phyloP scores from a whole-genome alignment of 2,797 vertebrate species.

The Chelonia mydas region DNA sequence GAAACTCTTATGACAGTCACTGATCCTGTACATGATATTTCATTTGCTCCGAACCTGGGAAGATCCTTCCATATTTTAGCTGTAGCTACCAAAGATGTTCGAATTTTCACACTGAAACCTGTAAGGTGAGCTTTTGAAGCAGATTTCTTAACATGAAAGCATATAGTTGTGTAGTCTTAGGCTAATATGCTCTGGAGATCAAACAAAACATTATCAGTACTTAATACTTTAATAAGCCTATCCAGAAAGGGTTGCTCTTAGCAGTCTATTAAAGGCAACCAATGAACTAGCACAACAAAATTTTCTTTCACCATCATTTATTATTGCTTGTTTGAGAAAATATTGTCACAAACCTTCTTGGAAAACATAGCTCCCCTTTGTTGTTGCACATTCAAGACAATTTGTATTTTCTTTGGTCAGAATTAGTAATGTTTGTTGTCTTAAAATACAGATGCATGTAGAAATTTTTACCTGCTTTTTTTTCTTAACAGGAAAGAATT shows the following conservation, averaged over 20 bases:
- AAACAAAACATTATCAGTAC: background rate
- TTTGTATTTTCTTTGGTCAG: background rate
- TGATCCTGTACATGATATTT: conserved; percentile 95
- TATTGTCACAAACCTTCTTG: background rate
- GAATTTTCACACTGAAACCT: conserved; percentile 97
- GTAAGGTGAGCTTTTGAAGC: conserved; percentile 86
- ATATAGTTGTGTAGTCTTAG: background rate
- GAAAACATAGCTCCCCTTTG: background rate
- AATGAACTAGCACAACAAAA: background rate
- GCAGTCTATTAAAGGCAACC: background rate
- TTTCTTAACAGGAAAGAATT: conserved; percentile 88
- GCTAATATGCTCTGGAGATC: background rate
- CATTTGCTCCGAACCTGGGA: conserved; percentile 97
- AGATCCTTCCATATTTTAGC: conserved; percentile 97
- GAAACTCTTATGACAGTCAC: conserved; percentile 96
- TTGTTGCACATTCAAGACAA: background rate
- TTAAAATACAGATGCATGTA: background rate
- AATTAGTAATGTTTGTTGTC: background rate
- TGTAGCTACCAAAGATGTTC: conserved; percentile 96
- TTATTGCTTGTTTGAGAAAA: background rate
- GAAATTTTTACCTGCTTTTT: background rate
- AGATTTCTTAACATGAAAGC: background rate
- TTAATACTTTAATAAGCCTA: background rate
- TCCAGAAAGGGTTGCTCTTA: background rate
- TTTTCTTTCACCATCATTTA: background rate